These are phyloP conservation scores for Channallabes apus DNA, from an alignment of 2,797 vertebrate genomes.

Conservation along the genomic window DNA sequence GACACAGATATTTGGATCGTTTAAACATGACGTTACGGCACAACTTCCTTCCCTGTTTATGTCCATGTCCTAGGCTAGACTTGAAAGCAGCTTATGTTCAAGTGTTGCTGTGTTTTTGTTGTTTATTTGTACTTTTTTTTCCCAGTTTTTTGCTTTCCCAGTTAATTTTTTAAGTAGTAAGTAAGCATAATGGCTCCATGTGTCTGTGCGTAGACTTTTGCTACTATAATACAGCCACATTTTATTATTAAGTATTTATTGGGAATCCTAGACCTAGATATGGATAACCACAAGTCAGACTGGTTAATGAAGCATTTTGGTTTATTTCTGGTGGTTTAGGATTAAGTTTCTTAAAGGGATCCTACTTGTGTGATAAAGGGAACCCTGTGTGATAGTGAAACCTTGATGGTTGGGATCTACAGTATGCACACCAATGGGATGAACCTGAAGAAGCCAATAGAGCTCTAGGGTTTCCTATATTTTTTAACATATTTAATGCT, in stretches of 20 bases:
- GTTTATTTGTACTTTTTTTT: not conserved
- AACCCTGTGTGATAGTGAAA: not conserved
- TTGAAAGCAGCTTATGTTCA: not conserved
- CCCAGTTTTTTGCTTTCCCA: no score
- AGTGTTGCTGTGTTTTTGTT: not conserved
- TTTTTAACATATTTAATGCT: not conserved
- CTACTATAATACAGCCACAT: not conserved
- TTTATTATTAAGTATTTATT: not conserved
- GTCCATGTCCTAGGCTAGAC: not conserved
- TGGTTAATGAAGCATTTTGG: not conserved
- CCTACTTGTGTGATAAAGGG: no score
- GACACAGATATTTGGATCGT: not conserved
- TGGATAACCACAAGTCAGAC: not conserved
- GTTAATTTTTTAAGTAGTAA: not conserved
- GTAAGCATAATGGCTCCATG: not conserved
- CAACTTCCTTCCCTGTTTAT: conserved; percentile 28
- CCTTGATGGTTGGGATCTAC: not conserved
- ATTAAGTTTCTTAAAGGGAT: no score
- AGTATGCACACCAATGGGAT: not conserved
- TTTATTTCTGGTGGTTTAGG: no score
- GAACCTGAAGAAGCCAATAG: not conserved
- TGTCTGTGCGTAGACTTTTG: not conserved
- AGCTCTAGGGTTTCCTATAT: no score
- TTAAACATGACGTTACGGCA: not conserved
- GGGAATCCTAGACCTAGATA: not conserved